phyloP scores from a whole-genome alignment of 2,888 invertebrate species.

The Rhingia rostrata region DNA sequence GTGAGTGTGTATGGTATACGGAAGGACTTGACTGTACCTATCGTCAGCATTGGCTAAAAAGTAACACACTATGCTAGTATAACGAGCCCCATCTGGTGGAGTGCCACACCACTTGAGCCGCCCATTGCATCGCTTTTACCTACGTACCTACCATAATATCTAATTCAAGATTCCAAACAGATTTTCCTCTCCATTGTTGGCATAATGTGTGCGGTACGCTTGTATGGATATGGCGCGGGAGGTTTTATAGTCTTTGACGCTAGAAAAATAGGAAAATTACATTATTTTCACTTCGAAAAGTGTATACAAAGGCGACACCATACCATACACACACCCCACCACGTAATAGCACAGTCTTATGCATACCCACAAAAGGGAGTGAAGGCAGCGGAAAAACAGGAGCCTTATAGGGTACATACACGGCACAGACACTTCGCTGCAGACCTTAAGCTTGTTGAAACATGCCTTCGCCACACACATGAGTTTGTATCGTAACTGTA shows the following conservation, averaged over 20 bases:
- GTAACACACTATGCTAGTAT: conserved; percentile 52
- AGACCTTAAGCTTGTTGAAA: no score
- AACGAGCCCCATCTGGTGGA: conserved; percentile 64
- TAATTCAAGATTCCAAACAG: conserved; percentile 77
- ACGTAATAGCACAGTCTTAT: no score
- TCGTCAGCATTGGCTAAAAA: conserved; percentile 27
- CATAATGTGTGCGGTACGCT: conserved; percentile 42
- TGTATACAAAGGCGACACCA: conserved; percentile 50
- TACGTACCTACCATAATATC: conserved; percentile 68
- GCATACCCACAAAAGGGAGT: no score
- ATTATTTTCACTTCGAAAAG: conserved; percentile 76
- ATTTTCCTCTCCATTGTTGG: conserved; percentile 75
- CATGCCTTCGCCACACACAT: no score
- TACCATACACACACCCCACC: not conserved
- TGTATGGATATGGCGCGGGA: conserved; percentile 24
- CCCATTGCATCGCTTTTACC: conserved; percentile 55
- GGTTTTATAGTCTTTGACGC: conserved; percentile 57
- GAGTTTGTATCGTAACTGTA: no score
- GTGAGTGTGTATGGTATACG: conserved; percentile 19
- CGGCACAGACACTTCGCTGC: no score
- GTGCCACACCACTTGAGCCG: not conserved
- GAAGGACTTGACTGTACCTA: conserved; percentile 25
- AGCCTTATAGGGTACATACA: not conserved
- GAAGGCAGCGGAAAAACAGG: no score
- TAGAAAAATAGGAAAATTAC: conserved; percentile 76